Conservation (phyloP, 2,113 vertebrate species). For the Calidris pygmaea region DNA sequence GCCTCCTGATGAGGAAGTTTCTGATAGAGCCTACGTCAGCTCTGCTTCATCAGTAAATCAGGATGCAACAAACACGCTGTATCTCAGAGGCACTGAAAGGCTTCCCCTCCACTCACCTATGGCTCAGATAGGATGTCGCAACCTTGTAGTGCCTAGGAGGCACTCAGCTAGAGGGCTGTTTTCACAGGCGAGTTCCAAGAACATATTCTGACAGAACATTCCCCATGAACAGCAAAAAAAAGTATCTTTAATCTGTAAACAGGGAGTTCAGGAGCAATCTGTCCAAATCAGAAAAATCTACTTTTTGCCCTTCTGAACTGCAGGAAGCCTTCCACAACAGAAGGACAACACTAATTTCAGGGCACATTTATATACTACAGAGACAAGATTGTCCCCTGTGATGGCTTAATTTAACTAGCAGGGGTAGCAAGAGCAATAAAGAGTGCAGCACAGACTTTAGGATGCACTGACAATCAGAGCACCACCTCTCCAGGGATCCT, state of each 20-base stretch:
- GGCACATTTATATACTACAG: background rate
- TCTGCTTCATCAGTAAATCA: background rate
- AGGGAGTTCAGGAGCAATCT: background rate
- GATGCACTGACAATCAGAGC: background rate
- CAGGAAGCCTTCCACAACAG: background rate
- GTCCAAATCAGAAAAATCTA: background rate
- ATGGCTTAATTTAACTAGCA: background rate
- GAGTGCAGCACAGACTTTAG: background rate
- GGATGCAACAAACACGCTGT: background rate
- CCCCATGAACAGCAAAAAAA: accelerated
- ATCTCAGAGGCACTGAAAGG: background rate
- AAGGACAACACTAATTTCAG: background rate
- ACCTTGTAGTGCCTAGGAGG: background rate
- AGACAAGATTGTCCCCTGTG: background rate
- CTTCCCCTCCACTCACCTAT: background rate
- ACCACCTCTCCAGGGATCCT: background rate
- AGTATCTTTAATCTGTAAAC: background rate
- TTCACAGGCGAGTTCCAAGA: background rate
- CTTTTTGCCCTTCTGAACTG: background rate
- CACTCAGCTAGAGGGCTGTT: background rate
- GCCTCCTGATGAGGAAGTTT: background rate
- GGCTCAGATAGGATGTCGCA: background rate
- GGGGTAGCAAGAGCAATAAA: background rate
- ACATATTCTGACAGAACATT: background rate
- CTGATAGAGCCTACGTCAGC: background rate